Base-by-base conservation (phyloP, 2,797 vertebrate species). In the Molossus molossus region DNA sequence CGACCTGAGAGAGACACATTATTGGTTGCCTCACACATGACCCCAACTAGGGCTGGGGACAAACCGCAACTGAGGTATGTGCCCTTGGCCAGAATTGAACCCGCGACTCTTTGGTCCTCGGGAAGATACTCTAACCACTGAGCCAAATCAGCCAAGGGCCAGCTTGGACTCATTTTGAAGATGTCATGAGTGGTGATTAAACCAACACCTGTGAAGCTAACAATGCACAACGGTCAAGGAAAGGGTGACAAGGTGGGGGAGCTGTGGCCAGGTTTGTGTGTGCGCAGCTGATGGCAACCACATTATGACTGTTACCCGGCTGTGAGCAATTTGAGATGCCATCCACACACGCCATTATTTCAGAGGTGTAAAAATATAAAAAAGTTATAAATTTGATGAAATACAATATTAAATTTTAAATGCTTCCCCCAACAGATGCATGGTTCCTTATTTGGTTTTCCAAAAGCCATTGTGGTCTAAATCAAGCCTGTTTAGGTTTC, bases 391-490 rank as follows among this genome's bases (percentile, higher is more conserved):
- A 15, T 50, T 27, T 91, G 67, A 76, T 67, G 60, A 82, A 73
- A 50, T 33, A 60, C n/a, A 83, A 48, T 40, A 83, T 70, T 82
- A 50, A 88, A 85, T 88, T 48, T 3, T 50, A 50, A 82, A 21
- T 23, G n/a, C 84, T 33, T 25, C n/a, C 27, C 37, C 12, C 3
- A 64, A 58, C 33, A 17, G 67, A 40, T 9, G 14, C 20, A n/a
- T 18, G 13, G 15, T 67, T 83, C 67, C 40, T 69, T 40, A 48
- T 70, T 81, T 60, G 70, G 57, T 80, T 91, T 91, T 91, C 94
- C 80, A 27, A 83, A 88, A 84, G 87, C 77, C 77, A 75, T 37
- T 0, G 3, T 86, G 45, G 48, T 82, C 90, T 83, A 72, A 27
- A 64, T 81, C 40, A 85, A 70, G 76, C 10, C 64, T 25, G 18